Evolutionary conservation across 2,888 invertebrate species (phyloP), one percentile per base, ranked within the genome.

Genomic region (Macrosoma leucophasiata): DNA sequence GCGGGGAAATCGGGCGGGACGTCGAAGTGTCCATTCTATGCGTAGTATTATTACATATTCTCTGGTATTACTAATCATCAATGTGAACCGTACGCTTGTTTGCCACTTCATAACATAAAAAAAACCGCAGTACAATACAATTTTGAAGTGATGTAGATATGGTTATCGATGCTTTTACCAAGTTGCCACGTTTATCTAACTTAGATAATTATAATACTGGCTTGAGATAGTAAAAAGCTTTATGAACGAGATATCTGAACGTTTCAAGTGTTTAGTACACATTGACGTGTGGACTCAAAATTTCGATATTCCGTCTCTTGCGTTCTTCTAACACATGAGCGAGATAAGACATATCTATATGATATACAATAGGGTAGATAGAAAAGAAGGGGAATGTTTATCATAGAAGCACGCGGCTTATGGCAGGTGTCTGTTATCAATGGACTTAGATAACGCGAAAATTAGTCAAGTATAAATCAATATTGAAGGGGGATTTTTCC

Each of bases 191-290:
- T 62, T 76, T 77, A 76, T 74, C 72, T 62, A 52, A 62, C 58
- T 68, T 62, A 70, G 76, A 76, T 78, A 77, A 65, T 58, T 61
- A 61, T 66, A 67, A 62, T 62, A 66, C 63, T 73, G 65, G 79
- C 74, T 81, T 79, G 81, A 82, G 81, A 78, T 81, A 81, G 45
- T 44, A 63, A 59, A 70, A 65, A 69, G 73, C 65, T 74, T 68
- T 69, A 75, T 71, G 55, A 68, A 61, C 58, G 66, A 62, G 73
- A 67, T 72, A 70, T 63, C 62, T 60, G 46, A 43, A 50, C 46
- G 51, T 33, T 56, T 74, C 57, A 63, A 77, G 78, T 81, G 79
- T 58, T 74, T 39, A 43, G 58, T 59, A 69, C 50, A 72, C 55
- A 67, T 46, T 50, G 58, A 55, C 55, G 53, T 51, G 52, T 50